Evolutionary conservation across 2,113 vertebrate species (phyloP).

Genomic region (Austrofundulus limnaeus): DNA sequence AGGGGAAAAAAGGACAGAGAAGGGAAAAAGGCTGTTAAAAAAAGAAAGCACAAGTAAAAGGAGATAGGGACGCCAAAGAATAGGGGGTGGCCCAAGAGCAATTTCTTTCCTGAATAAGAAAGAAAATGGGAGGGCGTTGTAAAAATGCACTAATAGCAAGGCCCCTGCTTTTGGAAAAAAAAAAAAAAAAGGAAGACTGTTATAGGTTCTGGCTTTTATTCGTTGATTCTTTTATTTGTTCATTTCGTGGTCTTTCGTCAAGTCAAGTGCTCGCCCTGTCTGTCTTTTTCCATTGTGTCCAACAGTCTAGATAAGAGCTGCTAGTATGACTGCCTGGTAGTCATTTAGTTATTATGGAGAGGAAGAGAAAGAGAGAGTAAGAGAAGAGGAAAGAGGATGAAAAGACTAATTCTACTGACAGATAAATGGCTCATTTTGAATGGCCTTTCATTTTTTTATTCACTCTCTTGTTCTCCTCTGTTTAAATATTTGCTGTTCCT

Average conservation of each 20-base stretch:
- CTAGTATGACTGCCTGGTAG: constrained; percentile 85
- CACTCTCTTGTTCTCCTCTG: constrained; percentile 71
- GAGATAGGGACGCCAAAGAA: constrained; percentile 81
- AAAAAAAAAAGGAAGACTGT: constrained; percentile 77
- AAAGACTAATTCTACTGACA: constrained; percentile 87
- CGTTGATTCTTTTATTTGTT: constrained; percentile 82
- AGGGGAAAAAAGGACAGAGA: constrained; percentile 92
- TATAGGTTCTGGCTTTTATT: constrained; percentile 83
- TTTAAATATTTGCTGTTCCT: constrained; percentile 79
- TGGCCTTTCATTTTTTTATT: constrained; percentile 77
- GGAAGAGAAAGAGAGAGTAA: constrained; percentile 30
- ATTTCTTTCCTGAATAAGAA: constrained; percentile 87
- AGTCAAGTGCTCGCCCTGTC: constrained; percentile 90
- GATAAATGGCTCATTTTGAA: constrained; percentile 73
- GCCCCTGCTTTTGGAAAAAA: constrained; percentile 90
- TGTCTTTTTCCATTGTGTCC: constrained; percentile 83
- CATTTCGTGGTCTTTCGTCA: constrained; percentile 83
- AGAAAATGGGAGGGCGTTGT: constrained; percentile 61
- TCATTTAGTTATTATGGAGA: constrained; percentile 85
- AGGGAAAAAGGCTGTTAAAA: constrained; percentile 69
- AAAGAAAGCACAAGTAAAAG: constrained; percentile 58
- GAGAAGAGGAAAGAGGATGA: constrained; percentile 61
- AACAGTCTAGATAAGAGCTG: constrained; percentile 87
- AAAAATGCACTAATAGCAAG: constrained; percentile 92
- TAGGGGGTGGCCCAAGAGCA: constrained; percentile 81